Evolutionary conservation across 2,888 invertebrate genomes (phyloP), one percentile per base, ranked within the genome.

Genomic region (Nomada fucata): DNA sequence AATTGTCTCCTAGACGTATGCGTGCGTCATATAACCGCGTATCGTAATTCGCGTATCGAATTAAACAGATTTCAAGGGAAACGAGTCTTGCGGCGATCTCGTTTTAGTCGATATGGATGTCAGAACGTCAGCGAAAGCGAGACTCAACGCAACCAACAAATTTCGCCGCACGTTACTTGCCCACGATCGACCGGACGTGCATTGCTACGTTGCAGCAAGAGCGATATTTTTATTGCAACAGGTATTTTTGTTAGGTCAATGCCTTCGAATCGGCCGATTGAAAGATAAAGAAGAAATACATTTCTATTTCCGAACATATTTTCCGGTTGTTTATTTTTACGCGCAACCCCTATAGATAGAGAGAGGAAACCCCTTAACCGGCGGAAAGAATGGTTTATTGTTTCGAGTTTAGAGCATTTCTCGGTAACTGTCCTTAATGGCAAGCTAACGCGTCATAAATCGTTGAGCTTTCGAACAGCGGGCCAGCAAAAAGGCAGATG

Each of bases 171-270:
- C 73, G 82, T 84, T 82, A 72, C 76, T 73, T 60, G 70, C 76
- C 80, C 73, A 76, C 74, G 73, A 83, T 69, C 65, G 78, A 59
- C 47, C 18, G 23, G 55, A 7, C 52, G 53, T 70, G 60, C 55
- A 47, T 7, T 4, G 44, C 10, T 11, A 44, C 10, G 83, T 85
- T 78, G 73, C 83, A 55, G 67, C 61, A 60, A 65, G 73, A 78
- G 77, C 72, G 76, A 79, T 73, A 83, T 76, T 83, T 84, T 84
- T 79, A 76, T 83, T 67, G 73, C 36, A 52, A 60, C 52, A 57
- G 73, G 65, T 47, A 47, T 15, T 13, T 47, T 47, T 47, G 13
- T 47, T 47, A 47, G 11, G 1, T 47, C 15, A 47, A 1, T 13
- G 47, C 47, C 13, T 11, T 13, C 1, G 4, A 47, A 47, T 47